Base-by-base conservation (phyloP, 1,140 invertebrate species). In the Drosophila sp. region DNA sequence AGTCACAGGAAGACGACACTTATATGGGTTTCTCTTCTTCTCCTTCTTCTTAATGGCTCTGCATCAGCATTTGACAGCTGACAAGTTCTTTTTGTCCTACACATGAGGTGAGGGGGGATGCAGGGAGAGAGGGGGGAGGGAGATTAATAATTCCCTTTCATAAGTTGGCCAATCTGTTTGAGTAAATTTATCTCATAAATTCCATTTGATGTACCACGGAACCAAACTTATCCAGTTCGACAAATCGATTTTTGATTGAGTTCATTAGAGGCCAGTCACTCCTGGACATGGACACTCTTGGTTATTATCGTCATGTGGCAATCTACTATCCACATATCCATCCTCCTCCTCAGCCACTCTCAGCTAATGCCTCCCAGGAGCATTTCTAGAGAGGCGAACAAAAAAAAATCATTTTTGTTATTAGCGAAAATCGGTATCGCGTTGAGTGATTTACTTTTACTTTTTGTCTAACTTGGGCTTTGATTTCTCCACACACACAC, bases 191-290 rank as follows among this genome's bases (percentile, higher is more conserved):
- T 83, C 80, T 84, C 80, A 82, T 76, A 85, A 80, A 90, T 91
- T 90, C 89, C 76, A 91, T 89, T 91, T 91, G 89, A 85, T 74
- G 83, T 85, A 56, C 50, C 54, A 25, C 7, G 33, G 25, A 35
- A 17, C 17, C 17, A 50, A 72, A 76, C 72, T 69, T 70, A 80
- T 71, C 54, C 73, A 78, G 66, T 70, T 70, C 56, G 64, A 74
- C 85, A 91, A 91, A 91, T 91, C 90, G 90, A 91, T 91, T 91
- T 91, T 90, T 91, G 90, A 91, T 91, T 91, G 90, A 90, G 85
- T 91, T 91, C 90, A 91, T 91, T 91, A 91, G 79, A 75, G 67
- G 71, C 60, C 74, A 77, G 44, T 17, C 44, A 50, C 44, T 50
- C 10, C 8, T 38, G 35, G 35, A 50, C 23, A 50, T 50, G 44